Percentiles rank a stretch among this genome's conserved stretches.
Evolutionary conservation across 2,113 vertebrate species (phyloP).

Genomic region (Bambusicola thoracicus): DNA sequence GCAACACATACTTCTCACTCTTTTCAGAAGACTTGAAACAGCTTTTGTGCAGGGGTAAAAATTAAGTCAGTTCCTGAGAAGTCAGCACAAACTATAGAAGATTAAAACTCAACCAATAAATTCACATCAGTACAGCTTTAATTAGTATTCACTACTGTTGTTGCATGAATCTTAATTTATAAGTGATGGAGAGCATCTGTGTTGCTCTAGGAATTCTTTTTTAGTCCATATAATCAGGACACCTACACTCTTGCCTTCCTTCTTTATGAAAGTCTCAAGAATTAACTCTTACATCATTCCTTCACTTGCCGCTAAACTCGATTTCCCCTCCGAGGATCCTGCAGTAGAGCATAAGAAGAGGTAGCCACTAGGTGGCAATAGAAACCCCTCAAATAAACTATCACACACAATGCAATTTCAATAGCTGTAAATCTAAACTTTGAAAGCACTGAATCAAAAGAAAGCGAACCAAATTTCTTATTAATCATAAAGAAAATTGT

Average conservation of each 20-base stretch:
- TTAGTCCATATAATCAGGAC: neutral
- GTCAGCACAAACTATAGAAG: neutral
- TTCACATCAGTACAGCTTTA: neutral
- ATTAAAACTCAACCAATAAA: neutral
- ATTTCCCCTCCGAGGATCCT: neutral
- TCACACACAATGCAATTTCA: fast-evolving
- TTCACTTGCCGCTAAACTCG: neutral
- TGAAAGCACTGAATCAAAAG: neutral
- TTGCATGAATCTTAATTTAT: neutral
- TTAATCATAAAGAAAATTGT: neutral
- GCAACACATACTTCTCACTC: neutral
- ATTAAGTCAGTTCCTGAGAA: neutral
- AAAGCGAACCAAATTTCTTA: neutral
- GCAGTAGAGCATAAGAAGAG: fast-evolving
- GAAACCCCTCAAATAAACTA: constrained; percentile 65
- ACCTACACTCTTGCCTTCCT: neutral
- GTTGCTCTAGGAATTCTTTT: neutral
- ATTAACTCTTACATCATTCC: neutral
- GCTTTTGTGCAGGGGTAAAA: neutral
- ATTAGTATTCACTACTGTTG: neutral
- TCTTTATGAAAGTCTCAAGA: neutral
- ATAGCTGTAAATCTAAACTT: neutral
- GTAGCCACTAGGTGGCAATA: constrained; percentile 81
- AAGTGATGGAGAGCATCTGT: neutral
- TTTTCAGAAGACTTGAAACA: neutral